Conservation (phyloP, 2,797 vertebrate species). For the Erpetoichthys calabaricus region DNA sequence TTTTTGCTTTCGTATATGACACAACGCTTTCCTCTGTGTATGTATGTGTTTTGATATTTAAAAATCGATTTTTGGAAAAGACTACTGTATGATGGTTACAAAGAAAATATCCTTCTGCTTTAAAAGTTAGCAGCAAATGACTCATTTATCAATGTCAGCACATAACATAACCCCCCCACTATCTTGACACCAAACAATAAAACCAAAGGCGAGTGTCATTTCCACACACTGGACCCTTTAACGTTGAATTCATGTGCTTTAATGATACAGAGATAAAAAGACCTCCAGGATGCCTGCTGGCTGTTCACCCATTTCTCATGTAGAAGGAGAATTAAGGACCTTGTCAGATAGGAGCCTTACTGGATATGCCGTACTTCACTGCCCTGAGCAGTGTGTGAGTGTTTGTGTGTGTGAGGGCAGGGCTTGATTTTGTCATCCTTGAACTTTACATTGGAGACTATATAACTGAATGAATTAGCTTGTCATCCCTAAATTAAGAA, state of each 20-base stretch:
- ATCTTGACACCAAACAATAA: constrained; percentile 12
- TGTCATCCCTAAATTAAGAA: no score
- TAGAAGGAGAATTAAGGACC: no score
- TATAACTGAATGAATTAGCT: no score
- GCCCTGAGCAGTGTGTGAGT: no score
- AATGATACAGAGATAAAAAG: background rate
- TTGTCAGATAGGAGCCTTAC: no score
- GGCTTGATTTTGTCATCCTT: no score
- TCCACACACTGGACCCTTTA: constrained; percentile 12
- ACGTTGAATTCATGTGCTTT: constrained; percentile 4
- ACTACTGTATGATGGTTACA: no score
- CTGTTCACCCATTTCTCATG: no score
- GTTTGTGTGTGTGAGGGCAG: no score
- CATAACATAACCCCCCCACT: constrained; percentile 35
- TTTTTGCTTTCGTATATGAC: background rate
- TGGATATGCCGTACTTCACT: no score
- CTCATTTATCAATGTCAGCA: constrained; percentile 50
- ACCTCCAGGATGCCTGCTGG: no score
- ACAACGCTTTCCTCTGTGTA: background rate
- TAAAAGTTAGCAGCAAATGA: constrained; percentile 33
- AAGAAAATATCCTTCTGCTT: constrained; percentile 8
- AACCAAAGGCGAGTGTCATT: constrained; percentile 2
- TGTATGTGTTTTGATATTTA: background rate
- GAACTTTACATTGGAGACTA: no score
- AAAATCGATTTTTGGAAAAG: background rate